These are phyloP conservation scores for Hyposoter dolosus DNA, from an alignment of 2,888 invertebrate species.

Conservation along the genomic window DNA sequence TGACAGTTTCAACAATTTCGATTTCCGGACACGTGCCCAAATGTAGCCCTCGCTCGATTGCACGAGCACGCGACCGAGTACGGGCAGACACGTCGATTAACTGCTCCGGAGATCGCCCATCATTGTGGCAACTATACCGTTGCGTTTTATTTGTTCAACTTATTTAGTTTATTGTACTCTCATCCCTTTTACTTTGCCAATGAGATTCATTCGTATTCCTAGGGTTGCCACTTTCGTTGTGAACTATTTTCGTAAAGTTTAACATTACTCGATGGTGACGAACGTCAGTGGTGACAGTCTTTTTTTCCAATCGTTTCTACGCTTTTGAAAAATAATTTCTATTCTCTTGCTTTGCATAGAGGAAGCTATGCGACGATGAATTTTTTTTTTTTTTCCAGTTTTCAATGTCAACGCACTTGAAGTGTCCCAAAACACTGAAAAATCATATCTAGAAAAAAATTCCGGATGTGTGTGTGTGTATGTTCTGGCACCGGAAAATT, in stretches of 20 bases:
- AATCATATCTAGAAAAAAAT: no score
- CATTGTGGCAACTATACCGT: conserved; percentile 46
- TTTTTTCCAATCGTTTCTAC: not conserved
- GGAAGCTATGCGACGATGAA: no score
- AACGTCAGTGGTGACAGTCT: not conserved
- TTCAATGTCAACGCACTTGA: no score
- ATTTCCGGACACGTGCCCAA: conserved; percentile 56
- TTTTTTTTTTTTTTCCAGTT: no score
- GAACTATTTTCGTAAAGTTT: not conserved
- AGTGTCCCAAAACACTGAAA: no score
- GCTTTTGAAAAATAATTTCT: not conserved
- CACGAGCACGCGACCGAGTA: conserved; percentile 42
- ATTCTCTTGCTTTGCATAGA: no score
- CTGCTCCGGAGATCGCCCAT: conserved; percentile 43
- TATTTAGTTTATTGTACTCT: conserved; percentile 31
- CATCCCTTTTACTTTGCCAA: conserved; percentile 31
- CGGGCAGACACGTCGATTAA: conserved; percentile 61
- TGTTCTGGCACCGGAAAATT: no score
- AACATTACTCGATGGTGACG: not conserved
- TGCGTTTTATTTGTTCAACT: conserved; percentile 36
- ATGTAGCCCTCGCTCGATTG: conserved; percentile 10
- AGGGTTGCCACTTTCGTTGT: not conserved
- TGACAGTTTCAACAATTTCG: conserved; percentile 58
- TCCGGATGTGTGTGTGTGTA: no score
- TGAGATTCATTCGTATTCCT: conserved; percentile 44